Evolutionary conservation across 2,888 invertebrate genomes (phyloP), one percentile per base, ranked within the genome.

Genomic region (Lacanobia oleracea): DNA sequence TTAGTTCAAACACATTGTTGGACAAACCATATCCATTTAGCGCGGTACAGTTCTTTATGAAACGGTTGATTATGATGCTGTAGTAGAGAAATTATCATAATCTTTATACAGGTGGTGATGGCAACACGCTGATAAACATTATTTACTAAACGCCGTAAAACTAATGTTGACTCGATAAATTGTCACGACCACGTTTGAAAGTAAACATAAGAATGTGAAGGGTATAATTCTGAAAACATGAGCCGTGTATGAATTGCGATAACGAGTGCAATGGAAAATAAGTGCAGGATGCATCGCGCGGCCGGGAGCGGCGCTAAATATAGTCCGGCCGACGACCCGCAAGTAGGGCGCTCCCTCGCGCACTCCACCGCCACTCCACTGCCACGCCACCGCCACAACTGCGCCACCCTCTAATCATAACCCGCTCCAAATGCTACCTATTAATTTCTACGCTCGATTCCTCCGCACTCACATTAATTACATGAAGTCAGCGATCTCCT

Each of bases 271-370:
- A 86, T 90, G 88, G 88, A 89, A 91, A 83, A 89, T 89, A 88
- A 90, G 90, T 90, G 92, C 91, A 91, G 92, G 89, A 89, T 93
- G 93, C 93, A 93, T 72, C 84, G 86, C 82, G 50, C 86, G 91
- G 88, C 88, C 83, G 84, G 84, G 76, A 81, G 87, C 75, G 77
- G 76, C 76, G 91, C 94, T 95, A 94, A 94, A 95, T 95, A 94
- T 95, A 95, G 89, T 89, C 79, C 93, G 95, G 95, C 92, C 94
- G 91, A 87, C 91, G 95, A 92, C 92, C 95, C 85, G 87, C 88
- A 95, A 92, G 81, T 93, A 88, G 95, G 95, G 92, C 95, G 90
- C 91, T 90, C 92, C 92, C 91, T 88, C 40, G 80, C 72, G 65
- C 50, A 75, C 76, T 59, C 72, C 73, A 75, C 67, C 67, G 53